A percentile compares a stretch with the other conserved stretches of the same genome.
These are phyloP conservation scores for Lindbergichthys nudifrons DNA, from an alignment of 2,797 vertebrate genomes.

Conservation along the genomic window DNA sequence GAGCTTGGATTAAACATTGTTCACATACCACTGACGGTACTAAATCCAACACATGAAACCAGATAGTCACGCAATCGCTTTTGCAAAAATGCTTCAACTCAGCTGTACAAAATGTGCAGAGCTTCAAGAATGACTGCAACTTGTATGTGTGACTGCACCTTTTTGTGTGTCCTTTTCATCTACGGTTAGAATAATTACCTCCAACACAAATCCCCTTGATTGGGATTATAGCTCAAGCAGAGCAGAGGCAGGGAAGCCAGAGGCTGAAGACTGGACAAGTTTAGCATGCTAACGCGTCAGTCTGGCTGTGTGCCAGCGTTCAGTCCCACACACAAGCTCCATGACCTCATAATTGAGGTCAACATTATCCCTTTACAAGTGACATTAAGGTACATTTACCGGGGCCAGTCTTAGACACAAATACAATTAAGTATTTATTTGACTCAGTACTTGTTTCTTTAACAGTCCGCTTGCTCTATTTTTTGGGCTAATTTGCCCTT, in stretches of 20 bases:
- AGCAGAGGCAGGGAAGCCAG: conserved; percentile 35
- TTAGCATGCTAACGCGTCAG: conserved; percentile 49
- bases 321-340: conserved; percentile 9
- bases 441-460: neutral
- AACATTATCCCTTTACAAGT: conserved; percentile 3
- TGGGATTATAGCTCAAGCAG: conserved; percentile 74
- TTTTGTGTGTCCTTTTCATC: conserved; percentile 21
- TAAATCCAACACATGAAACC: conserved; percentile 6
- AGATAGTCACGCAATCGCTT: conserved; percentile 7
- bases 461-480: neutral
- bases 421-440: neutral
- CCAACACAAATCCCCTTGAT: conserved; percentile 76
- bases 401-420: neutral
- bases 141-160: conserved; percentile 15
- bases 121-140: conserved; percentile 4
- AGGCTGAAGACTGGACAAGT: conserved; percentile 26
- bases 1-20: conserved; percentile 19
- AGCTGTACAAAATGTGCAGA: conserved; percentile 21
- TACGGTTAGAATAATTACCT: conserved; percentile 66
- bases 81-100: neutral
- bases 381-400: neutral
- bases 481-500: neutral
- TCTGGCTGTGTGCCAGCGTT: conserved; percentile 43
- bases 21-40: conserved; percentile 29
- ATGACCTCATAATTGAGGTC: conserved; percentile 14